Conservation (phyloP, 2,113 vertebrate genomes). For the Carassius auratus region DNA sequence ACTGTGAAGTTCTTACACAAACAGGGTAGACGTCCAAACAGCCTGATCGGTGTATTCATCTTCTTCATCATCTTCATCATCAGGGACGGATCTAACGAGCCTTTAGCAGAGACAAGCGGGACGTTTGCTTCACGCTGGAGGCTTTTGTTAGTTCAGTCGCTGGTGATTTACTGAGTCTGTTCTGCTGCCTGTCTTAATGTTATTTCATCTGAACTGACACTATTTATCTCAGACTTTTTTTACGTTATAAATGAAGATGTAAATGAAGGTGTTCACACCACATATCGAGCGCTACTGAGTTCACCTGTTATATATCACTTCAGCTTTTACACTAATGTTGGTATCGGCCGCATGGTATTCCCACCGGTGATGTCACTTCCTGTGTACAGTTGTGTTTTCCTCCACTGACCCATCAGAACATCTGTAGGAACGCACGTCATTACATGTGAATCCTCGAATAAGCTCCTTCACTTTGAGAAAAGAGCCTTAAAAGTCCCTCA, state of each 20-base stretch:
- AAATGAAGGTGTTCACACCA: conserved; percentile 22
- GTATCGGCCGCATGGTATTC: not conserved
- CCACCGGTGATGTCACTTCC: conserved; percentile 37
- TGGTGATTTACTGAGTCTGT: not conserved
- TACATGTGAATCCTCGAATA: not conserved
- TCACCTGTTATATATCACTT: not conserved
- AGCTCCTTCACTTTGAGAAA: conserved; percentile 13
- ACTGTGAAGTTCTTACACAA: conserved; percentile 48
- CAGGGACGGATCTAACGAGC: not conserved
- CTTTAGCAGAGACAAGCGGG: too few relatives aligned
- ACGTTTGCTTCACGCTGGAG: too few relatives aligned
- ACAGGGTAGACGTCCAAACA: conserved; percentile 42
- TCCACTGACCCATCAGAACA: not conserved
- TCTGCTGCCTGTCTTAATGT: not conserved
- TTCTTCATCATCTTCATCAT: not conserved
- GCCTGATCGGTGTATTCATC: not conserved
- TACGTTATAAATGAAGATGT: conserved; percentile 29
- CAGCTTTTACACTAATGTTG: conserved; percentile 1
- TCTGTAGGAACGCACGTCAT: not conserved
- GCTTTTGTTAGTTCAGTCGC: not conserved
- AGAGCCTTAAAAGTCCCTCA: conserved; percentile 24
- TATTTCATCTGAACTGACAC: not conserved
- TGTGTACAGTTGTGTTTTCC: conserved; percentile 40
- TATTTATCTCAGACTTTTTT: conserved; percentile 19
- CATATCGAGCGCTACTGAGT: not conserved